Conservation (phyloP, 2,113 vertebrate genomes). For the Halcyon senegalensis region DNA sequence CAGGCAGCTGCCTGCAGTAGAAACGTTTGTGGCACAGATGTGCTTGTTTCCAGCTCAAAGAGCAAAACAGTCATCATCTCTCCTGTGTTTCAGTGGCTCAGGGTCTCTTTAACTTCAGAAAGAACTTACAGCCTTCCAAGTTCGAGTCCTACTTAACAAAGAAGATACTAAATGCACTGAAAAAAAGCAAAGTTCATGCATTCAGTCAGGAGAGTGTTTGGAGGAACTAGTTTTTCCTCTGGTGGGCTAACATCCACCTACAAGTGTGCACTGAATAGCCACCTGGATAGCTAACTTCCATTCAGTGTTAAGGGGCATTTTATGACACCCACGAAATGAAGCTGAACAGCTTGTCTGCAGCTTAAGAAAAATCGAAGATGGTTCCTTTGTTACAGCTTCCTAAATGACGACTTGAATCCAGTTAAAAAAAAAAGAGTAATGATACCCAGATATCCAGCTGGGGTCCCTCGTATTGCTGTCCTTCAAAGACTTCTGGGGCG, state of each 20-base stretch:
- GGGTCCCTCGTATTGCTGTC: conserved; percentile 96
- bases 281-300: neutral
- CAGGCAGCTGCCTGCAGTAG: neutral
- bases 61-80: neutral
- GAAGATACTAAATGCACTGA: neutral
- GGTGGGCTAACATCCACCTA: neutral
- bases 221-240: neutral
- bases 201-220: neutral
- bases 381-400: neutral
- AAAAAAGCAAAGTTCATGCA: neutral
- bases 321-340: neutral
- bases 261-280: neutral
- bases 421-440: neutral
- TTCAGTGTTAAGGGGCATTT: neutral
- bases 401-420: neutral
- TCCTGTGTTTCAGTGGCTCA: neutral
- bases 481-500: conserved; percentile 97
- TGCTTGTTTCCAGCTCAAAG: neutral
- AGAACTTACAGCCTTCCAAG: neutral
- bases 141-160: neutral
- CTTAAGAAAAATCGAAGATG: neutral
- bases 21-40: neutral
- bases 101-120: neutral
- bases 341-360: neutral
- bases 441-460: conserved; percentile 98